Conservation (phyloP, 1,140 invertebrate genomes). For the Drosophila lini region DNA sequence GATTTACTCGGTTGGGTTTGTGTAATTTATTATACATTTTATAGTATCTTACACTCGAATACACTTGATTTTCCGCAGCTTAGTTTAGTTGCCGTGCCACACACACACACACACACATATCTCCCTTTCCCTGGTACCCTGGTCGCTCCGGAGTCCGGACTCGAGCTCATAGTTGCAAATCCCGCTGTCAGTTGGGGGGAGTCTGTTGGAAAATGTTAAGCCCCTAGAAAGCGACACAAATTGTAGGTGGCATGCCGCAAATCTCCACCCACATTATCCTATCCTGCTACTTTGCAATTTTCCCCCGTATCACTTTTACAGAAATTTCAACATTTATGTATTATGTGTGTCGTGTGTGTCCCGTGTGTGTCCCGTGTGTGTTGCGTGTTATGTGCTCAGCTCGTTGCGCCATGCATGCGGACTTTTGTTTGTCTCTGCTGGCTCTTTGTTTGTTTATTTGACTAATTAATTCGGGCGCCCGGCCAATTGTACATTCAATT, state of each 20-base stretch:
- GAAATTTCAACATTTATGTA: conserved; percentile 22
- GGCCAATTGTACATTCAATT: conserved; percentile 61
- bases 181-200: conserved; percentile 36
- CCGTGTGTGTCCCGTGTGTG: background rate
- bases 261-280: conserved; percentile 20
- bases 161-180: conserved; percentile 31
- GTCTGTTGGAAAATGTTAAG: conserved; percentile 48
- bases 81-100: conserved; percentile 10
- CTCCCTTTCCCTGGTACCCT: background rate
- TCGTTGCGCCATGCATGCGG: background rate
- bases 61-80: conserved; percentile 39
- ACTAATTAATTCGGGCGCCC: conserved; percentile 56
- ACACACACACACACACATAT: no score
- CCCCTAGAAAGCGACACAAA: conserved; percentile 49
- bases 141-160: background rate
- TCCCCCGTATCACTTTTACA: conserved; percentile 29
- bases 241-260: conserved; percentile 50
- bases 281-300: conserved; percentile 33
- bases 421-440: background rate
- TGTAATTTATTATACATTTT: conserved; percentile 34
- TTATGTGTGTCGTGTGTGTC: background rate
- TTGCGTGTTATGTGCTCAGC: background rate
- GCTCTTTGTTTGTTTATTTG: conserved; percentile 36
- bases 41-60: conserved; percentile 50
- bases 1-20: conserved; percentile 29